Percentiles rank a stretch among this genome's conserved stretches.
Evolutionary conservation across 2,113 vertebrate species (phyloP).

Genomic region (Indri indri): DNA sequence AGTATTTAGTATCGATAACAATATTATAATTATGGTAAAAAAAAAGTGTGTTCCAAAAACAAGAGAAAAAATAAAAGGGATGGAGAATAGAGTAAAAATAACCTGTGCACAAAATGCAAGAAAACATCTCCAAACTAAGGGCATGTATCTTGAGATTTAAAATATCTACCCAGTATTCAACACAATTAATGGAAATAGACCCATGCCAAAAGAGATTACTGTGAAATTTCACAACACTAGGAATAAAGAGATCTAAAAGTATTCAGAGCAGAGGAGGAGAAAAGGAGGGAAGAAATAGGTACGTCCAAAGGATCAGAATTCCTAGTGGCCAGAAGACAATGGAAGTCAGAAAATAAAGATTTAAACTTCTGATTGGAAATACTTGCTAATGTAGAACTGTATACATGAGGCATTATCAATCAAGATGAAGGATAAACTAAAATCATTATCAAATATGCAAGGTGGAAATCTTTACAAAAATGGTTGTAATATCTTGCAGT

Average conservation of each 20-base stretch:
- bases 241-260: not conserved
- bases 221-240: not conserved
- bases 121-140: not conserved
- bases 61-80: not conserved
- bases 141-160: not conserved
- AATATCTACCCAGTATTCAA: not conserved
- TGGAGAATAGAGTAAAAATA: not conserved
- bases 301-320: not conserved
- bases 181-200: not conserved
- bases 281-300: not conserved
- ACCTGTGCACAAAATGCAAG: not conserved
- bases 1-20: not conserved
- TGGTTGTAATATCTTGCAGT: not conserved
- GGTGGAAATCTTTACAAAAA: not conserved
- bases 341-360: not conserved
- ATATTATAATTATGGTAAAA: not conserved
- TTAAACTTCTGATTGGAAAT: not conserved
- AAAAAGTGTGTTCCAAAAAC: not conserved
- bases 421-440: not conserved
- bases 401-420: not conserved
- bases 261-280: not conserved
- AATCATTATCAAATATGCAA: not conserved
- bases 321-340: not conserved
- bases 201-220: not conserved
- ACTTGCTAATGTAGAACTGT: not conserved